These are phyloP conservation scores for Urechis unicinctus DNA, from an alignment of 2,888 invertebrate genomes.

Conservation along the genomic window DNA sequence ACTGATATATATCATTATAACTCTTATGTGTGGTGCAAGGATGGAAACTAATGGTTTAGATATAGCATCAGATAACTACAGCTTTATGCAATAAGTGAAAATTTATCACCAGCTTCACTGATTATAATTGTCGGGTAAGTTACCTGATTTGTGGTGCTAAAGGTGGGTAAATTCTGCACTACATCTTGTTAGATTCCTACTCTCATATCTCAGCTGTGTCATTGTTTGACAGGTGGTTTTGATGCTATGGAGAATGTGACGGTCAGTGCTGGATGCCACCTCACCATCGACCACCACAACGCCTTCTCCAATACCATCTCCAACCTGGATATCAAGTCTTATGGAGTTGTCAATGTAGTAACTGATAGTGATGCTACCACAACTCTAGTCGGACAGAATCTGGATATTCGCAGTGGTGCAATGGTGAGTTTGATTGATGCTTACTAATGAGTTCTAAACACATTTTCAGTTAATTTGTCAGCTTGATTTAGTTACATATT, in stretches of 20 bases:
- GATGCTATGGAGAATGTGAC: conserved; percentile 25
- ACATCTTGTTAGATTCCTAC: too few species aligned
- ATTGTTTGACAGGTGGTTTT: conserved; percentile 21
- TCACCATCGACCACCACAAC: conserved; percentile 25
- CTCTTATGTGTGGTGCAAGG: too few species aligned
- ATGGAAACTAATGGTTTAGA: too few species aligned
- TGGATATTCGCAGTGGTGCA: conserved; percentile 31
- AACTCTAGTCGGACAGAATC: conserved; percentile 25
- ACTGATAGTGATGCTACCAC: conserved; percentile 25
- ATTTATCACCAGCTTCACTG: too few species aligned
- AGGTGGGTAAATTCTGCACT: too few species aligned
- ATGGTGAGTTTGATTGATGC: conserved; percentile 15
- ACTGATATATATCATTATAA: not conserved
- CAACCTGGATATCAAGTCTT: conserved; percentile 32
- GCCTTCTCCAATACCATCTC: conserved; percentile 20
- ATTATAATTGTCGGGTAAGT: too few species aligned
- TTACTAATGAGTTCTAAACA: not conserved
- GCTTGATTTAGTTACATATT: conserved; percentile 1
- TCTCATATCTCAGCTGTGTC: too few species aligned
- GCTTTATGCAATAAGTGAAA: too few species aligned
- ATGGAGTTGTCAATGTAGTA: conserved; percentile 23
- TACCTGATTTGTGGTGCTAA: too few species aligned
- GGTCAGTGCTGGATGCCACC: conserved; percentile 25
- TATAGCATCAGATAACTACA: too few species aligned
- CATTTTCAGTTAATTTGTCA: conserved; percentile 1